Base-by-base conservation (phyloP, 1,140 invertebrate species). In the Zaprionus ornatus region DNA sequence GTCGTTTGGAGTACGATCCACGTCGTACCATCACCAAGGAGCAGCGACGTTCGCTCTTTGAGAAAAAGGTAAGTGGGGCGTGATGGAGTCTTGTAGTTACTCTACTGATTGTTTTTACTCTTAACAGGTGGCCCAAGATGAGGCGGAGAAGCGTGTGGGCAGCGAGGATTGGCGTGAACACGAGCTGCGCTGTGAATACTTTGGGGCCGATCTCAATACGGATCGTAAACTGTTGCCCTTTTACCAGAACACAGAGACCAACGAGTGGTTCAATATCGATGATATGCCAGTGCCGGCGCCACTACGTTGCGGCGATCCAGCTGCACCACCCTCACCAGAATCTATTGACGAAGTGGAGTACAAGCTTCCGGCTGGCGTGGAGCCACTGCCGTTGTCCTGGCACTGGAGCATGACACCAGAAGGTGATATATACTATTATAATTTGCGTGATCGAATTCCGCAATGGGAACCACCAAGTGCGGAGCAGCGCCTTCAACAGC, bases 341-440 rank as follows among this genome's bases (percentile, higher is more conserved):
- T 63, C 62, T 1, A 40, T 68, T 0, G 79, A 79, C 0, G 80
- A 77, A 6, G 79, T 78, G 3, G 91, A 92, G 25, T 93, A 93
- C 37, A 80, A 91, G 29, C 48, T 93, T 32, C 95, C 95, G 0
- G 92, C 94, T 0, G 93, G 95, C 1, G 95, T 96, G 79, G 73
- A 76, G 5, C 88, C 70, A 0, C 91, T 99, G 52, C 98, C 98
- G 7, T 96, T 96, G 0, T 95, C 96, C 86, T 99, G 98, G 98
- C 96, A 97, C 85, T 96, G 95, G 82, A 96, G 97, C 0, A 94
- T 95, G 56, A 97, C 98, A 1, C 91, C 94, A 21, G 95, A 97
- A 50, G 98, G 98, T 1, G 94, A 97, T 66, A 95, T 95, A 0
- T 99, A 99, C 92, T 99, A 98, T 93, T 99, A 98, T 92, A 97